Percentiles rank a stretch among this genome's conserved stretches.
Evolutionary conservation across 2,888 invertebrate species (phyloP).

Genomic region (Apamea sordens): DNA sequence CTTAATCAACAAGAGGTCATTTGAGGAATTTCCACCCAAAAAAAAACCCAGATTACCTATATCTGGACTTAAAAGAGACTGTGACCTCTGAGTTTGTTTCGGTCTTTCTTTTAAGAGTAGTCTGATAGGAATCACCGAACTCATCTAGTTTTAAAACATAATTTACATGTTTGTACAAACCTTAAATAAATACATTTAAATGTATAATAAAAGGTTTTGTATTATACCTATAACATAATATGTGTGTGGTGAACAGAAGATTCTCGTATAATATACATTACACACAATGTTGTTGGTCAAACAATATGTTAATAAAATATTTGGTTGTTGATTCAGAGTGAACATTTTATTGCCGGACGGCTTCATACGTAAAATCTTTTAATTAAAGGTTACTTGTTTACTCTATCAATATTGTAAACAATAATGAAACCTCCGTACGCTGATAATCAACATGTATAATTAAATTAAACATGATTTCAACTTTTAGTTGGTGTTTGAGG

Average conservation of each 20-base stretch:
- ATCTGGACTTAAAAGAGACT: neutral
- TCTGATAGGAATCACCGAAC: too few species aligned
- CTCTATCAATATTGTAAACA: slow-evolving; percentile 20
- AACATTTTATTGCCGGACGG: slow-evolving; percentile 19
- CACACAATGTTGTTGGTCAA: neutral
- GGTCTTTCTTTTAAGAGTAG: neutral
- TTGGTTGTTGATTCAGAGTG: slow-evolving; percentile 17
- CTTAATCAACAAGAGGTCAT: too few species aligned
- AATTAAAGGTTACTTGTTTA: slow-evolving; percentile 48
- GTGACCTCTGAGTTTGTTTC: neutral
- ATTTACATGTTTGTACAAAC: neutral
- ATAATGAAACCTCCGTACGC: slow-evolving; percentile 10
- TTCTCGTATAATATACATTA: neutral
- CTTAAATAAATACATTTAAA: neutral
- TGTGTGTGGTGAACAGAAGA: neutral
- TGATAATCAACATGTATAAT: slow-evolving; percentile 34
- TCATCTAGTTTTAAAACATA: neutral
- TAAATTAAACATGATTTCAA: slow-evolving; percentile 37
- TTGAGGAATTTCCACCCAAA: too few species aligned
- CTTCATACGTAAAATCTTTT: slow-evolving; percentile 28
- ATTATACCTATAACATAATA: neutral
- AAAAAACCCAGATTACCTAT: neutral
- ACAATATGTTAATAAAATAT: slow-evolving; percentile 14
- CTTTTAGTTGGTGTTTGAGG: slow-evolving; percentile 31
- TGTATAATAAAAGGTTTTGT: neutral